Conservation (phyloP, 2,888 invertebrate species). For the Rotaria macrura region DNA sequence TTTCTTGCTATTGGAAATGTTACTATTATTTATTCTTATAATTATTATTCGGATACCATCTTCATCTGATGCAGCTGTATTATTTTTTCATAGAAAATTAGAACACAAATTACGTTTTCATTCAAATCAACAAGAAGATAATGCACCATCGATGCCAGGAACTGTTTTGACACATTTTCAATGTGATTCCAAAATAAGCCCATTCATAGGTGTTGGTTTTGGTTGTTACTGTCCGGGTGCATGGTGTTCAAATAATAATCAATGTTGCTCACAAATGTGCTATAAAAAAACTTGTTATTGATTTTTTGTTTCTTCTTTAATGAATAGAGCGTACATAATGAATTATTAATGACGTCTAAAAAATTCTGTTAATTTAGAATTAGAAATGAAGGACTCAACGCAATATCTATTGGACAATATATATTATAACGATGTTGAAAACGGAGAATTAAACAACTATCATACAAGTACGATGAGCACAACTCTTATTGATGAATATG, state of each 20-base stretch:
- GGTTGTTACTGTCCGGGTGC: slow-evolving; percentile 20
- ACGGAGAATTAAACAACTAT: too few relatives aligned
- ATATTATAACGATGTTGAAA: too few relatives aligned
- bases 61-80: not conserved
- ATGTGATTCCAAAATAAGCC: slow-evolving; percentile 1
- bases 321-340: too few relatives aligned
- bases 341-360: too few relatives aligned
- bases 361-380: too few relatives aligned
- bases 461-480: too few relatives aligned
- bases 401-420: too few relatives aligned
- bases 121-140: not conserved
- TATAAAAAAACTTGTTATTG: slow-evolving; percentile 15
- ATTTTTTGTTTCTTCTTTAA: not conserved
- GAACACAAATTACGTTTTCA: not conserved
- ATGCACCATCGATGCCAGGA: not conserved
- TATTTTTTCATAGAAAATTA: not conserved
- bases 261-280: slow-evolving; percentile 19
- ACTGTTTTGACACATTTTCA: slow-evolving; percentile 1
- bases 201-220: not conserved
- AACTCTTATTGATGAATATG: too few relatives aligned
- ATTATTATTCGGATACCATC: not conserved
- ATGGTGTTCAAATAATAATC: not conserved
- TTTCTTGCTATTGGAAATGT: not conserved
- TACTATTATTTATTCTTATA: not conserved
- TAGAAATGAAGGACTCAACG: too few relatives aligned